Evolutionary conservation across 2,113 vertebrate species (phyloP), one percentile per base, ranked within the genome.

Genomic region (Gallinago media): DNA sequence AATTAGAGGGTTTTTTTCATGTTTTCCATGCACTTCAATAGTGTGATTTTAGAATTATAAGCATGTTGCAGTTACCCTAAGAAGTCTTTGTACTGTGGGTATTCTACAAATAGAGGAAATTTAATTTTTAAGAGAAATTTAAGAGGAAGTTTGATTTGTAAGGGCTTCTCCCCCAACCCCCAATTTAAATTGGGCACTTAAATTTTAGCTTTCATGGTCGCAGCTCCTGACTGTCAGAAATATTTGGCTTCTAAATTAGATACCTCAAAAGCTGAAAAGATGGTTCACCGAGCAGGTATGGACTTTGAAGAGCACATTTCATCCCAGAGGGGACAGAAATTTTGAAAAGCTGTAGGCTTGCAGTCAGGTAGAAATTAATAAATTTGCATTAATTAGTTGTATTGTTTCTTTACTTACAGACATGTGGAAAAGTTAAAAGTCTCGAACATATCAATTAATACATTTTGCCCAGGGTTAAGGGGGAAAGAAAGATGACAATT

Each of bases 61-160:
- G 50, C 6, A 6, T 63, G 8, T 46, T 78, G 36, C 38, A 15
- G 21, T 85, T 79, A 59, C 17, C 25, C 3, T 50, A 26, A 29
- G 9, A 82, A 68, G 34, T 54, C 11, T 70, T 58, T 74, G 3
- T 85, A 34, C 74, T 0, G 0, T 74, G 18, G n/a, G 17, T n/a
- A 29, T 90, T 75, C 44, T 75, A 47, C 47, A 82, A 62, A 62
- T 11, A 62, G 22, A 91, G 19, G 15, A 80, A 50, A 6, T 56
- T 61, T 22, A 32, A 23, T 66, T 67, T 65, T 81, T 38, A 54
- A 23, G 19, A 46, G 21, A 80, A 47, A 52, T 61, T 61, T 65
- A 34, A 58, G 21, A 29, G 8, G 29, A 7, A 36, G 18, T 62
- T 87, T 87, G 20, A 66, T 91, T 70, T 93, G 5, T 42, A 84